phyloP scores from a whole-genome alignment of 1,140 invertebrate genomes.

The Achroia grisella region DNA sequence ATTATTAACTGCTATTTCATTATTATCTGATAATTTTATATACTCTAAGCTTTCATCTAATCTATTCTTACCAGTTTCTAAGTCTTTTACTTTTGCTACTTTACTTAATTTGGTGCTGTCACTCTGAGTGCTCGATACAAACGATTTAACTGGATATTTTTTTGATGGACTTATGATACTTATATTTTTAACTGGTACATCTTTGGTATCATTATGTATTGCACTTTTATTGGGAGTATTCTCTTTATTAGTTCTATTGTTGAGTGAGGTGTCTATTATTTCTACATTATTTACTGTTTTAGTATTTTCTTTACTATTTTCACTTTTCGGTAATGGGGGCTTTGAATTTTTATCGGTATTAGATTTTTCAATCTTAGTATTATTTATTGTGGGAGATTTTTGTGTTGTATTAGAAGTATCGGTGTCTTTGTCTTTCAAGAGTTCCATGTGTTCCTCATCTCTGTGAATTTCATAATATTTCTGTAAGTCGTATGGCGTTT shows the following conservation, averaged over 20 bases:
- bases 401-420: conserved; percentile 21
- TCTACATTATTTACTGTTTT: conserved; percentile 26
- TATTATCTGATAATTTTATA: conserved; percentile 62
- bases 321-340: conserved; percentile 30
- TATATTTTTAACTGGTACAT: conserved; percentile 52
- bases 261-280: conserved; percentile 22
- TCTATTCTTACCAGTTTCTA: conserved; percentile 62
- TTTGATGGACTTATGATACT: conserved; percentile 66
- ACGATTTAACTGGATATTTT: conserved; percentile 56
- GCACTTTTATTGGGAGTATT: conserved; percentile 51
- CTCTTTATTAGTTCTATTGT: conserved; percentile 41
- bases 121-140: conserved; percentile 51
- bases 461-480: conserved; percentile 68
- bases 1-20: conserved; percentile 69
- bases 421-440: conserved; percentile 49
- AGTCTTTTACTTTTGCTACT: conserved; percentile 64
- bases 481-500: conserved; percentile 70
- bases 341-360: conserved; percentile 34
- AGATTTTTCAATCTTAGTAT: conserved; percentile 38
- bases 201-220: conserved; percentile 66
- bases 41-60: conserved; percentile 66
- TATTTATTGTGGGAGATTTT: conserved; percentile 43
- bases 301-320: conserved; percentile 13
- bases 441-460: conserved; percentile 64
- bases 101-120: conserved; percentile 58